Percentiles rank a stretch among this genome's conserved stretches.
Evolutionary conservation across 2,113 vertebrate genomes (phyloP).

Genomic region (Lipophrys pholis): DNA sequence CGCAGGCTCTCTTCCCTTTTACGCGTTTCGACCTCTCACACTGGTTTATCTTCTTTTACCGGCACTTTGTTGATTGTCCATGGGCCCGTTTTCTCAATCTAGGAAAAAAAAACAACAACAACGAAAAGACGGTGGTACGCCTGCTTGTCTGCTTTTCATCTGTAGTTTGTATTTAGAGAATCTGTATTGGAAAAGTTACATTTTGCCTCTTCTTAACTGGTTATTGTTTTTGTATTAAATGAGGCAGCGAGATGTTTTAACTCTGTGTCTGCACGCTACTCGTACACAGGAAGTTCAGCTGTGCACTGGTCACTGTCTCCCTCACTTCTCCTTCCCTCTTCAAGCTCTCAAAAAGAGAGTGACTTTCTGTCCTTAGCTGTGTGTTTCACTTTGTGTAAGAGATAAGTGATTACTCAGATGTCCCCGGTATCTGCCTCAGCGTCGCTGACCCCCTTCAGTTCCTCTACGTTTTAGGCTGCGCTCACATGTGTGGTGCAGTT

Average conservation of each 20-base stretch:
- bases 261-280: constrained; percentile 27
- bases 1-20: not conserved
- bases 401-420: constrained; percentile 31
- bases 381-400: constrained; percentile 21
- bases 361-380: constrained; percentile 20
- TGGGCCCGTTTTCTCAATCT: not conserved
- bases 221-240: not conserved
- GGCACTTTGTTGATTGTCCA: not conserved
- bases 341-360: constrained; percentile 24
- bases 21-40: not conserved
- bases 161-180: not conserved
- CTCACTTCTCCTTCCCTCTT: constrained; percentile 68
- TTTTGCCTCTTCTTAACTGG: not conserved
- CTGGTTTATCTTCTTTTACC: not conserved
- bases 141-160: too few relatives aligned
- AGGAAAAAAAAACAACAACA: too few relatives aligned
- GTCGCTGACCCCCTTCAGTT: constrained; percentile 6
- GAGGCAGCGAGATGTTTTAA: not conserved
- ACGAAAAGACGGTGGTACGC: too few relatives aligned
- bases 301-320: constrained; percentile 48
- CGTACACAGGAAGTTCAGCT: constrained; percentile 43
- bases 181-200: not conserved
- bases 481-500: too few relatives aligned
- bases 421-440: constrained; percentile 1
- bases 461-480: not conserved